A percentile compares a stretch with the other conserved stretches of the same genome.
Conservation (phyloP, 2,113 vertebrate genomes). For the Strigops habroptila region DNA sequence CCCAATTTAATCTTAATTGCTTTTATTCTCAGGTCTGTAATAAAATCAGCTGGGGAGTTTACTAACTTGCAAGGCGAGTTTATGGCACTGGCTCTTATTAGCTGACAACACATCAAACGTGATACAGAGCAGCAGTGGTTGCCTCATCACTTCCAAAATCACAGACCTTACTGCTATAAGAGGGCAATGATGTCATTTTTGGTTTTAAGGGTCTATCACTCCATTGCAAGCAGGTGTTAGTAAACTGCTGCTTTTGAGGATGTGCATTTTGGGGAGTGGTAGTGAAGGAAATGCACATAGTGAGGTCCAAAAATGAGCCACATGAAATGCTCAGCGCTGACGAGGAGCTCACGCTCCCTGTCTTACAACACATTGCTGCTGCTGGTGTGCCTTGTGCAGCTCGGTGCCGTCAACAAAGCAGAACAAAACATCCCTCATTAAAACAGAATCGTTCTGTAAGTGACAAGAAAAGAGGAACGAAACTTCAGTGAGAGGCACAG, state of each 20-base stretch:
- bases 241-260: not conserved
- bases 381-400: not conserved
- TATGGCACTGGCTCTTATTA: not conserved
- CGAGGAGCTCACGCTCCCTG: rapidly evolving
- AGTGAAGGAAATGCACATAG: not conserved
- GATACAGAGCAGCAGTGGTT: not conserved
- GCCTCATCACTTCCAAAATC: not conserved
- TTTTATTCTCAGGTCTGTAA: not conserved
- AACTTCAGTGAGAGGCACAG: not conserved
- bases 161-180: not conserved
- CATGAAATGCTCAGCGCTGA: not conserved
- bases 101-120: not conserved
- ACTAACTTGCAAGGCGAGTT: not conserved
- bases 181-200: not conserved
- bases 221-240: rapidly evolving
- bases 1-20: not conserved
- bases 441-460: not conserved
- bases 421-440: not conserved
- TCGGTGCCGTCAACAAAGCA: not conserved
- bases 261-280: rapidly evolving
- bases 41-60: not conserved
- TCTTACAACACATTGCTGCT: not conserved
- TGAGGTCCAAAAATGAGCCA: not conserved
- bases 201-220: not conserved
- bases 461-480: not conserved